Evolutionary conservation across 2,888 invertebrate genomes (phyloP).

Genomic region (Azorinus chamasolen): DNA sequence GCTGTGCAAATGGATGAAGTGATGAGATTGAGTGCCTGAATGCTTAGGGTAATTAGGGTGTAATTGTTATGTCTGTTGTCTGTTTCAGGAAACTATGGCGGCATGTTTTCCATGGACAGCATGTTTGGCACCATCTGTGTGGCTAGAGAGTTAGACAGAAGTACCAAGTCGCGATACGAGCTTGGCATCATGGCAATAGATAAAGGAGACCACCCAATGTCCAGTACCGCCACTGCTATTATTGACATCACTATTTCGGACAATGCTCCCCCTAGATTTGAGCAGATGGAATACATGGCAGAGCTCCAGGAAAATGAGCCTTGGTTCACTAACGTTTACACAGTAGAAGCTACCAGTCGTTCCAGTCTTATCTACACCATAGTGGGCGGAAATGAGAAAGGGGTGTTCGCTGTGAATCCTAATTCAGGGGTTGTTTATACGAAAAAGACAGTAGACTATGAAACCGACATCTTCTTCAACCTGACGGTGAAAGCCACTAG

Average conservation of each 20-base stretch:
- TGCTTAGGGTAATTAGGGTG: too few relatives aligned
- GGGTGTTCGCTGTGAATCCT: constrained; percentile 93
- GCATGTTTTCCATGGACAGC: constrained; percentile 93
- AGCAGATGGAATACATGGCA: constrained; percentile 73
- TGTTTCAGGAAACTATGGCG: constrained; percentile 92
- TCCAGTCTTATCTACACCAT: constrained; percentile 89
- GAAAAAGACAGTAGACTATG: constrained; percentile 91
- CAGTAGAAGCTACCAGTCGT: constrained; percentile 77
- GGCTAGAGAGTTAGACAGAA: constrained; percentile 89
- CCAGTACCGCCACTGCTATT: constrained; percentile 94
- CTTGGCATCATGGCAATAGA: constrained; percentile 96
- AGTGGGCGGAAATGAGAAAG: constrained; percentile 92
- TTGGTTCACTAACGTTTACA: constrained; percentile 72
- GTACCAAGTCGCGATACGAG: constrained; percentile 88
- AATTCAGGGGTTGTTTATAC: constrained; percentile 94
- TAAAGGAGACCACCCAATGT: constrained; percentile 91
- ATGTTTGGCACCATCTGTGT: constrained; percentile 90
- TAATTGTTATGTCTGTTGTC: too few relatives aligned
- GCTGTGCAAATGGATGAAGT: too few relatives aligned
- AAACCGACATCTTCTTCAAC: constrained; percentile 92
- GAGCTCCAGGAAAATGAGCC: constrained; percentile 81
- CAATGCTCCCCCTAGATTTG: constrained; percentile 96
- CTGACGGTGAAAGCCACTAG: constrained; percentile 94
- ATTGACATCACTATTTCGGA: constrained; percentile 96
- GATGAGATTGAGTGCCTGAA: too few relatives aligned